Evolutionary conservation across 2,888 invertebrate species (phyloP).

Genomic region (Calameuta pallipes): DNA sequence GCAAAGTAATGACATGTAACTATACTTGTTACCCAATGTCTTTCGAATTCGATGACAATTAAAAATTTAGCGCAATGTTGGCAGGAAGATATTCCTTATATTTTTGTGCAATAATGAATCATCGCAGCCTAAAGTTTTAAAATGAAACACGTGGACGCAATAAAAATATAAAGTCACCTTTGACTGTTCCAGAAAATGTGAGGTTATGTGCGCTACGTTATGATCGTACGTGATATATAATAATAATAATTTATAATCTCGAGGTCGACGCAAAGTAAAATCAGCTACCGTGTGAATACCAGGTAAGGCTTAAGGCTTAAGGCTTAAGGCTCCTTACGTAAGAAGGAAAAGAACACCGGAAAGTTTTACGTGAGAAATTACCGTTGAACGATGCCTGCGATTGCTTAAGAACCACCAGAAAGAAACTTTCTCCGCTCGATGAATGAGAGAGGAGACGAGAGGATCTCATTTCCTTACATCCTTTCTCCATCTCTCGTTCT

Average conservation of each 20-base stretch:
- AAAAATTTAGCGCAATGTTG: background rate
- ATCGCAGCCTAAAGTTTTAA: background rate
- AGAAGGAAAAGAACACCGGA: background rate
- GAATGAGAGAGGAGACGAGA: background rate
- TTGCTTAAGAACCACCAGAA: slow-evolving; percentile 32
- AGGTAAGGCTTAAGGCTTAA: background rate
- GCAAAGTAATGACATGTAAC: background rate
- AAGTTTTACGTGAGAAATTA: slow-evolving; percentile 36
- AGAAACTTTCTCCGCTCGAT: slow-evolving; percentile 41
- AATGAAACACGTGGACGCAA: background rate
- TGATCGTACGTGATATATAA: background rate
- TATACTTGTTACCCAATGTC: background rate
- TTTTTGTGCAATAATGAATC: background rate
- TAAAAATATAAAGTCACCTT: background rate
- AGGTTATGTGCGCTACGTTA: background rate
- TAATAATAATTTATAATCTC: background rate
- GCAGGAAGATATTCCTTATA: background rate
- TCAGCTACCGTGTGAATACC: background rate
- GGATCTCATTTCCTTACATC: background rate
- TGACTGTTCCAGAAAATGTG: background rate
- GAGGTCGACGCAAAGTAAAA: background rate
- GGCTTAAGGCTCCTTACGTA: background rate
- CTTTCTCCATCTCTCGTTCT: slow-evolving; percentile 13
- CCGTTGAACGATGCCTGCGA: slow-evolving; percentile 28
- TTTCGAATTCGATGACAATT: background rate